Evolutionary conservation across 2,888 invertebrate species (phyloP).

Genomic region (Dione vanillae): DNA sequence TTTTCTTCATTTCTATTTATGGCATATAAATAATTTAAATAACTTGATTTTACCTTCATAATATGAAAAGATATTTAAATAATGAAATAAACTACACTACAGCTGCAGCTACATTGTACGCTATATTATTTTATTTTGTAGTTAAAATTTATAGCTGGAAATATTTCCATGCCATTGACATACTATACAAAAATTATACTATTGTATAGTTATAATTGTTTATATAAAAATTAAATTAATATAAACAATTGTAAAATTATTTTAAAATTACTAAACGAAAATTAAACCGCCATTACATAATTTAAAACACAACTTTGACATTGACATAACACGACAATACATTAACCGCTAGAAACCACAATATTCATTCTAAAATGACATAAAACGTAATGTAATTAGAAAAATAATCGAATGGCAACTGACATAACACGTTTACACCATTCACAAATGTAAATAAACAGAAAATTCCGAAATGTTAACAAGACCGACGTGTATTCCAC

Average conservation of each 20-base stretch:
- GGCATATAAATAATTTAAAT: no score
- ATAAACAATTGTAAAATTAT: neutral
- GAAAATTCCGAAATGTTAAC: conserved; percentile 53
- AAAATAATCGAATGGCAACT: conserved; percentile 10
- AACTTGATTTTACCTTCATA: no score
- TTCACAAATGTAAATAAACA: conserved; percentile 54
- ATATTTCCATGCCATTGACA: no score
- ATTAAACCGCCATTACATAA: conserved; percentile 7
- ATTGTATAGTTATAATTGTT: no score
- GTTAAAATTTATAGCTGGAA: no score
- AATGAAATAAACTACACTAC: no score
- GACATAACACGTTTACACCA: conserved; percentile 32
- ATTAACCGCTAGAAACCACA: conserved; percentile 22
- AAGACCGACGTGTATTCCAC: conserved; percentile 68
- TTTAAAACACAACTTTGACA: neutral
- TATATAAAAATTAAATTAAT: neutral
- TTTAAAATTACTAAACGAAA: conserved; percentile 9
- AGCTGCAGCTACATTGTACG: no score
- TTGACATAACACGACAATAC: conserved; percentile 30
- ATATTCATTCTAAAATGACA: neutral
- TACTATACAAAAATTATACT: no score
- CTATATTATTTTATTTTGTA: no score
- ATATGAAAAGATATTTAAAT: no score
- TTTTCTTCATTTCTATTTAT: neutral
- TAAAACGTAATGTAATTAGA: conserved; percentile 31